Base-by-base conservation (phyloP, 2,797 vertebrate species). In the Crenuchus spilurus region DNA sequence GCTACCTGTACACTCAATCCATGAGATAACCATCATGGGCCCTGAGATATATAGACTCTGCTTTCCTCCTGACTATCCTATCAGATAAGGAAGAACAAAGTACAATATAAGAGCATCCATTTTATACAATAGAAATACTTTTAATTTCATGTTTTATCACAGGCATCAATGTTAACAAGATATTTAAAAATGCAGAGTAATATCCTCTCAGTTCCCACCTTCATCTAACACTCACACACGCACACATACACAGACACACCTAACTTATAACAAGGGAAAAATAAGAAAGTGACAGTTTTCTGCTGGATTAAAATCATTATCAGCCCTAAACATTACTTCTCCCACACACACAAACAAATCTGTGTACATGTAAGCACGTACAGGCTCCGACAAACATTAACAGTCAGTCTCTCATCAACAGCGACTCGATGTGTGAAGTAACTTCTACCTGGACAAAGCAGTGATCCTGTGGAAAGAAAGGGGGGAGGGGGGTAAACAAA, bases 101-200 rank as follows among this genome's bases (percentile, higher is more conserved):
- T 13, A 70, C 6, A 14, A 78, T 44, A 57, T 54, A 14, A 6
- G 0, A 54, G 11, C 2, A 1, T 37, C 42, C 0, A 13, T 51
- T 73, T 84, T 83, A 87, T 89, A 82, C 88, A 91, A 93, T 92
- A 94, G 92, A 93, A 94, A 94, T 92, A 90, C 89, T 91, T 93
- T 94, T 92, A 91, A 92, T 93, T 90, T 87, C 81, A 90, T 86
- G 86, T 89, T 91, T 85, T 42, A 87, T 89, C 90, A 92, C 89
- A 89, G 88, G 88, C 87, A 88, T 91, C 84, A 85, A 85, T 72
- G 84, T 91, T 90, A 90, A 91, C 89, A 90, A 91, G 85, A 91
- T 87, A 84, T 83, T 92, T 90, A 92, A 92, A 93, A 93, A 92
- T 88, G 90, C 86, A 88, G 87, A 87, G 83, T 82, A 18, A 80